These are phyloP conservation scores for Conomelus anceps DNA, from an alignment of 2,888 invertebrate genomes.

Conservation along the genomic window DNA sequence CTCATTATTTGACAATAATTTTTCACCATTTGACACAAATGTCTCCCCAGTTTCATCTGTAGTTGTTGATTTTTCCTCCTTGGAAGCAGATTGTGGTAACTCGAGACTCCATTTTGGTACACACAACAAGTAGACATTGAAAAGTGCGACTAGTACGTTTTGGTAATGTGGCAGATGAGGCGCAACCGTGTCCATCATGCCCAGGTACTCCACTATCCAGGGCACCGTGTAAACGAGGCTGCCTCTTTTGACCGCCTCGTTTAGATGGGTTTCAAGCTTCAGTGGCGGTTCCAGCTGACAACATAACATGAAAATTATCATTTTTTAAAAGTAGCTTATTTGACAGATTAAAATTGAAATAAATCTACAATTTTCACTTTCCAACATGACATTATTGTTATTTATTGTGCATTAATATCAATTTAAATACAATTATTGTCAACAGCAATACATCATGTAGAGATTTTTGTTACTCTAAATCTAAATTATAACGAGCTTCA, in stretches of 20 bases:
- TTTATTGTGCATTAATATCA: too few species aligned
- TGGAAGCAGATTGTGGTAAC: not conserved
- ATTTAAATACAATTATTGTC: too few species aligned
- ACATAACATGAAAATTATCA: not conserved
- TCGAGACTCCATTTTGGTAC: not conserved
- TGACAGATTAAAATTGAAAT: not conserved
- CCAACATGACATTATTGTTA: too few species aligned
- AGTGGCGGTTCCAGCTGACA: constrained; percentile 16
- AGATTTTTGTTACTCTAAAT: too few species aligned
- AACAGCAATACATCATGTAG: too few species aligned
- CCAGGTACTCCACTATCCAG: constrained; percentile 21
- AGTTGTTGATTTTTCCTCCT: too few species aligned
- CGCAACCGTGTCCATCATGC: constrained; percentile 21
- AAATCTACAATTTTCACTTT: too few species aligned
- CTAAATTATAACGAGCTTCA: too few species aligned
- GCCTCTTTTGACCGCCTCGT: not conserved
- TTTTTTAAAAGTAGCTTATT: too few species aligned
- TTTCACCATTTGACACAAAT: too few species aligned
- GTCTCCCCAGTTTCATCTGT: too few species aligned
- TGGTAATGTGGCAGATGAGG: constrained; percentile 15
- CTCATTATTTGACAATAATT: too few species aligned
- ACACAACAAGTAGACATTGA: not conserved
- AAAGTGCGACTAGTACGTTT: not conserved
- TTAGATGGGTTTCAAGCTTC: not conserved
- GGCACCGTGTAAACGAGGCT: constrained; percentile 21